Evolutionary conservation across 2,113 vertebrate genomes (phyloP).

Genomic region (Camelus dromedarius): DNA sequence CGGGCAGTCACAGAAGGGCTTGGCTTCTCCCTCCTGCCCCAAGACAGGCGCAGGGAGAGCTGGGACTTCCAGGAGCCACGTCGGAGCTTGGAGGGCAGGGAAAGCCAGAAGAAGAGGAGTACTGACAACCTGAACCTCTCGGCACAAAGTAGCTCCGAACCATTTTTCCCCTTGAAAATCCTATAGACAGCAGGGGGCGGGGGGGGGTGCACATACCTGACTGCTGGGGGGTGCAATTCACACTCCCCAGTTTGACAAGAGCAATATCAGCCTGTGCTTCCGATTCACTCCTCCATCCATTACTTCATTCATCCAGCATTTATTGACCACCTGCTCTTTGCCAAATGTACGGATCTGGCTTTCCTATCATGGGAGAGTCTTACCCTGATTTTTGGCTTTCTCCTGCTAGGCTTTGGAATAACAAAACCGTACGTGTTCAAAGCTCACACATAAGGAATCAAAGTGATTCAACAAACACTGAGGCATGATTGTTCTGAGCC

Average conservation of each 20-base stretch:
- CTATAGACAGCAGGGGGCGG: too few relatives aligned
- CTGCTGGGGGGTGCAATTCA: background rate
- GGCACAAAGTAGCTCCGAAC: background rate
- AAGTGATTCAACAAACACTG: background rate
- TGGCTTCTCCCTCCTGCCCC: background rate
- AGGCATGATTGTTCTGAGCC: background rate
- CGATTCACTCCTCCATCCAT: background rate
- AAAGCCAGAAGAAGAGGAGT: fast-evolving
- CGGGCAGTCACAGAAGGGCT: too few relatives aligned
- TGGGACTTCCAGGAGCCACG: background rate
- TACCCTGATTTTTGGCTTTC: background rate
- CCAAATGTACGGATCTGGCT: background rate
- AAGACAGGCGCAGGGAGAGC: background rate
- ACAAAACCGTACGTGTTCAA: background rate
- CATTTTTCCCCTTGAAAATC: background rate
- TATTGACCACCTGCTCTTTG: background rate
- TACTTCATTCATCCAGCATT: background rate
- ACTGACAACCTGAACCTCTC: background rate
- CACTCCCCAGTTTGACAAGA: background rate
- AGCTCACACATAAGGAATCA: background rate
- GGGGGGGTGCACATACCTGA: fast-evolving
- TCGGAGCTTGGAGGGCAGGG: background rate
- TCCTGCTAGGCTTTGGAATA: background rate
- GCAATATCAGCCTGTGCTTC: background rate
- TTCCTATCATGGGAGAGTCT: background rate